A percentile compares a stretch with the other conserved stretches of the same genome.
Conservation (phyloP, 2,113 vertebrate species). For the Macrotis lagotis region DNA sequence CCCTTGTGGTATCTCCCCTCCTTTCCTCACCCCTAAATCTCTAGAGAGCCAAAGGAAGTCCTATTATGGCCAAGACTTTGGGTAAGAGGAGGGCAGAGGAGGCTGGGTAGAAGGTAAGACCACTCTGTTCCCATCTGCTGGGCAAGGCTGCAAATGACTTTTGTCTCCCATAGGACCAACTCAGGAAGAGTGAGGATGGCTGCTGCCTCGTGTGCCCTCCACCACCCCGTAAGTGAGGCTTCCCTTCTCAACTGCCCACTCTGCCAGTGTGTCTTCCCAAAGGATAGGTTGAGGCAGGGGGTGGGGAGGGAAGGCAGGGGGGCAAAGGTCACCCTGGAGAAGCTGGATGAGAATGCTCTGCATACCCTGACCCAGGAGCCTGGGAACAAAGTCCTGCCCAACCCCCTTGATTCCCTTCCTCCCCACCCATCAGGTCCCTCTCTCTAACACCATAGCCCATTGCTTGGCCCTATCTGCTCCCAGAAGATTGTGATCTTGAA, state of each 20-base stretch:
- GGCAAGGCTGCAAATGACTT: background rate
- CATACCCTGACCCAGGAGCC: background rate
- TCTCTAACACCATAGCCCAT: too few relatives aligned
- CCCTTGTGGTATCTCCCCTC: accelerated
- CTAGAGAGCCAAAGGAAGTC: background rate
- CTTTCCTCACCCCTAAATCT: background rate
- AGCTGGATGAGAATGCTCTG: background rate
- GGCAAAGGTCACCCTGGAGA: background rate
- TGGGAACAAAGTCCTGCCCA: background rate
- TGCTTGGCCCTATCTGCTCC: background rate
- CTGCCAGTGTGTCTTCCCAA: background rate
- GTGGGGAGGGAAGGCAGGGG: background rate
- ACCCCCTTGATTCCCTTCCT: background rate
- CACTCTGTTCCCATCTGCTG: accelerated
- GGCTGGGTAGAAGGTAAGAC: background rate
- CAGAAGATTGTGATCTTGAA: background rate
- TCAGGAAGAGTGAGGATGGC: conserved; percentile 62
- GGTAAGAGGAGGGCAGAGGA: background rate
- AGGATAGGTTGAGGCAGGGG: background rate
- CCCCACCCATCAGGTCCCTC: background rate
- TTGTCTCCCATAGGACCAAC: conserved; percentile 70
- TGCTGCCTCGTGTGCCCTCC: conserved; percentile 75
- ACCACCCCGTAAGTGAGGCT: background rate
- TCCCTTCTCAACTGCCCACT: background rate
- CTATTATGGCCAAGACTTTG: background rate